Base-by-base conservation (phyloP, 2,888 invertebrate genomes). In the Eupithecia subumbrata region DNA sequence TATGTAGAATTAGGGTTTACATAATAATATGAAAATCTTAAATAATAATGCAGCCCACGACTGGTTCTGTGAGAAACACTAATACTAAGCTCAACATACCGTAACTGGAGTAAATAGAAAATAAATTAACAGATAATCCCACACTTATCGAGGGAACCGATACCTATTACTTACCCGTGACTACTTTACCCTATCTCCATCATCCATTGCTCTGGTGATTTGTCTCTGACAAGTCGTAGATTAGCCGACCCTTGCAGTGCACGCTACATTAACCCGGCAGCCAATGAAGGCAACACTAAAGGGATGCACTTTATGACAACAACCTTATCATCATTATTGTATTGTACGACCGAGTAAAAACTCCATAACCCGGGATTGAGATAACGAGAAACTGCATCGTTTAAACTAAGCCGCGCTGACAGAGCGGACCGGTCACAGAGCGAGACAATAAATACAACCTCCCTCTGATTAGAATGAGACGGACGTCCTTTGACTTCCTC, bases 361-460 rank as follows among this genome's bases (percentile, higher is more conserved):
- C 85, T 84, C 80, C 85, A 85, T 87, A 85, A 88, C 85, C 81
- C 83, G 80, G 75, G 83, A 84, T 84, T 82, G 83, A 87, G 88
- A 88, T 88, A 88, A 87, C 85, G 85, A 86, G 86, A 88, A 88
- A 88, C 84, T 87, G 86, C 87, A 87, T 85, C 86, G 84, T 86
- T 86, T 85, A 85, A 80, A 84, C 84, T 84, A 87, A 87, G 83
- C 84, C 83, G 79, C 78, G 82, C 84, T 84, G 86, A 84, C 83
- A 83, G 83, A 82, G 84, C 82, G 82, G 78, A 82, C 82, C 83
- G 76, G 82, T 79, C 80, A 84, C 82, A 85, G 85, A 86, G 80
- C 82, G 86, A 85, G 85, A 85, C 80, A 82, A 81, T 82, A 82
- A 84, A 85, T 83, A 84, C 74, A 80, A 80, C 81, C 80, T 77